phyloP scores from a whole-genome alignment of 2,113 vertebrate genomes.

The Megaceryle maxima region DNA sequence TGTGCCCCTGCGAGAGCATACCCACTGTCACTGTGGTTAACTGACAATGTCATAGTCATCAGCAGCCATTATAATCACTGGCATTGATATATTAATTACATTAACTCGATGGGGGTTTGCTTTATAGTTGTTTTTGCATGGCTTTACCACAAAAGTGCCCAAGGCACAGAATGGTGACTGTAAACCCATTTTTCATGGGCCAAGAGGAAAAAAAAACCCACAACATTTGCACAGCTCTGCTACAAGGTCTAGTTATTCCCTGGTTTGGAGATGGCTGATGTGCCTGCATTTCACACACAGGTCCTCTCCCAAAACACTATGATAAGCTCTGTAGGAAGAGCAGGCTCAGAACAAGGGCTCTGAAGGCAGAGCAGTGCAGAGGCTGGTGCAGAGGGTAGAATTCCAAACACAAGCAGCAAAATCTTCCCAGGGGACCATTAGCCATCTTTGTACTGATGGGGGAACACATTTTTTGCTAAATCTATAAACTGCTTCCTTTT shows the following conservation, averaged over 20 bases:
- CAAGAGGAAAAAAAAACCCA: background rate
- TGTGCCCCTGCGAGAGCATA: background rate
- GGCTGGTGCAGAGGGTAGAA: background rate
- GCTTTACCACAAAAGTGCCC: background rate
- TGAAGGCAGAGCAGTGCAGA: background rate
- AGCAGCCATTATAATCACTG: background rate
- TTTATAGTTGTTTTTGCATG: background rate
- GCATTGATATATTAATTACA: background rate
- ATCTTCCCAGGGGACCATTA: background rate
- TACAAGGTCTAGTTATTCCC: background rate
- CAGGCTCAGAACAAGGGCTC: background rate
- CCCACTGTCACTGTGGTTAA: background rate
- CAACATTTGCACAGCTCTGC: background rate
- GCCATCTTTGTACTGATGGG: background rate
- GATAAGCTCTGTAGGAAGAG: background rate
- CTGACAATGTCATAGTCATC: background rate
- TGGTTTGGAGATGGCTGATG: background rate
- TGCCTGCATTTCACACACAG: background rate
- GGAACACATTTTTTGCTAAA: background rate
- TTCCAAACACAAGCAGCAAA: background rate
- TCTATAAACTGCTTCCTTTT: constrained; percentile 7
- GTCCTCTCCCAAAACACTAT: background rate
- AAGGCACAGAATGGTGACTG: background rate
- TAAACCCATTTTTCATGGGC: background rate
- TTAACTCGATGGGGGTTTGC: background rate